Evolutionary conservation across 2,113 vertebrate species (phyloP), one percentile per base, ranked within the genome.

Genomic region (Lucifuga dentata): DNA sequence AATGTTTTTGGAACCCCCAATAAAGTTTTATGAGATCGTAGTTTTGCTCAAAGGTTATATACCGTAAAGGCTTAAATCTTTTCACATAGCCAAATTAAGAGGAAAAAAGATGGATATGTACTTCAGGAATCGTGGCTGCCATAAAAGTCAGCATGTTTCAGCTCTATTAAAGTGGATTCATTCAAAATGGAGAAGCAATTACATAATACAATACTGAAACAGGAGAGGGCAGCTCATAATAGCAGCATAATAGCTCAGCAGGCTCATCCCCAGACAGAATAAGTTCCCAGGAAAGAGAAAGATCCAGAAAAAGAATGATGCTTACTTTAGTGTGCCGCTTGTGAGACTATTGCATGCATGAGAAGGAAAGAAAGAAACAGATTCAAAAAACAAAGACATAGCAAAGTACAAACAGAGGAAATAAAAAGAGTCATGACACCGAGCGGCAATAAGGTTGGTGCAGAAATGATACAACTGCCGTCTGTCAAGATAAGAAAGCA

Each of bases 291-390:
- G 38, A 35, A 41, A 43, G 60, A 20, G 23, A 53, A 51, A 72
- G 10, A 3, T 36, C 85, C 82, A 29, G 90, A 57, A 72, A 71
- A 90, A 91, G 92, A 92, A 91, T 86, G 91, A 90, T 88, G 92
- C 94, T 95, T 95, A 95, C 95, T 95, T 95, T 95, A 90, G 94
- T 94, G 88, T 95, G 94, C 92, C 92, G 93, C 93, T 94, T 95
- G 93, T 93, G 93, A 93, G 92, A 94, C 95, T 95, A 94, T 58
- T 23, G 88, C 92, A 94, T 93, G 91, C 88, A 92, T 73, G 69
- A 66, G 90, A 90, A 89, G 73, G 88, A 93, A 29, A 88, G 86
- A 93, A 91, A 93, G 88, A 89, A 80, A 83, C 73, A 82, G 74
- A 65, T 50, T 64, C 44, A 73, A 86, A n/a, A 89, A 85, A 87